phyloP scores from a whole-genome alignment of 2,113 vertebrate species.

The Gymnarchus niloticus region DNA sequence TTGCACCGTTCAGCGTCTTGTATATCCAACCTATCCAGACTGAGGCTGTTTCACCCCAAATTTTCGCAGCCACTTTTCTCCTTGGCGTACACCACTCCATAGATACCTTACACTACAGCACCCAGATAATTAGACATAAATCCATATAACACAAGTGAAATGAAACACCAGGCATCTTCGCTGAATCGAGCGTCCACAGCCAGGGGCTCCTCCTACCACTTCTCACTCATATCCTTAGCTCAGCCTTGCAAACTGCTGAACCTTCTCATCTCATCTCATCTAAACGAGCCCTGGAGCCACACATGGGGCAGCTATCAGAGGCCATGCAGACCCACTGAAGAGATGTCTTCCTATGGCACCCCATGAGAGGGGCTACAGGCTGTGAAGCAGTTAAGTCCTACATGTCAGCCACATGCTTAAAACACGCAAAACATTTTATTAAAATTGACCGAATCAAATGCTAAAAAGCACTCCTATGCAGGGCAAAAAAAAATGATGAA shows the following conservation, averaged over 20 bases:
- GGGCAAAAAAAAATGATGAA: neutral
- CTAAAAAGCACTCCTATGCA: neutral
- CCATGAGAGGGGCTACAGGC: too few relatives aligned
- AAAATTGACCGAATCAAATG: neutral
- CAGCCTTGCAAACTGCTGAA: neutral
- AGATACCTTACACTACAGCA: constrained; percentile 6
- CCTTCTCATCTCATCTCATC: neutral
- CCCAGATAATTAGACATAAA: constrained; percentile 4
- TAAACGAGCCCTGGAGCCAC: too few relatives aligned
- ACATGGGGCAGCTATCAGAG: too few relatives aligned
- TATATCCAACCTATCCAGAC: neutral
- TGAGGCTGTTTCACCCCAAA: neutral
- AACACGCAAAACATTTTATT: neutral
- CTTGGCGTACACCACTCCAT: neutral
- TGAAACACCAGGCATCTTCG: neutral
- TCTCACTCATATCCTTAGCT: too few relatives aligned
- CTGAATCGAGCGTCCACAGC: neutral
- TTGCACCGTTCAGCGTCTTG: neutral
- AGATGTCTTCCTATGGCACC: neutral
- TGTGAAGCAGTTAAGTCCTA: too few relatives aligned
- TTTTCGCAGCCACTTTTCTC: neutral
- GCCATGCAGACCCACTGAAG: neutral
- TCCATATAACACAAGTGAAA: neutral
- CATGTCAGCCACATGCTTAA: neutral
- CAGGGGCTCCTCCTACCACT: neutral